Base-by-base conservation (phyloP, 2,113 vertebrate species). In the Zapornia atra region DNA sequence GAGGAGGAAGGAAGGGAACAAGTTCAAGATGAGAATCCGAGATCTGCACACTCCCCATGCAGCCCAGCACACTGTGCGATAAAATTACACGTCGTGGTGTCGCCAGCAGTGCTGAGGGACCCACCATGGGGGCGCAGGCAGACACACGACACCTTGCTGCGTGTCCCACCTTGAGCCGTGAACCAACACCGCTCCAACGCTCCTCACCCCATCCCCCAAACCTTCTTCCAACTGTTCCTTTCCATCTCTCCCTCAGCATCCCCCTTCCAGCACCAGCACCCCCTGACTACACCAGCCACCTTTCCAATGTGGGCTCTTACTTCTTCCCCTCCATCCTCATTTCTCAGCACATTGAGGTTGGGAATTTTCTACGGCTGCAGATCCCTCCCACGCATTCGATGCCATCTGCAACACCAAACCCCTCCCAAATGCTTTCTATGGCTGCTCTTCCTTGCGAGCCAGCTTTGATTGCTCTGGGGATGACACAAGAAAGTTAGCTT, bases 1-100 rank as follows among this genome's bases (percentile, higher is more conserved):
- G 85, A 93, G 95, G 85, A 94, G 71, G 82, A 89, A 91, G 73
- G 73, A 91, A 78, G 20, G 73, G 82, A 94, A 95, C 61, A 50
- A 89, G 70, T 78, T 91, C 61, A 87, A 68, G 78, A 65, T 28
- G 28, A 69, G 73, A 44, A 78, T 46, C 73, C 6, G 12, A 68
- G 75, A 79, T 21, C 40, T 2, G 78, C 51, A 54, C 85, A 40
- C 19, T 59, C 81, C 75, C 51, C 1, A 21, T 25, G 2, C 40
- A 82, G 69, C 70, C 51, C 66, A 48, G 61, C 13, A 2, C 54
- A 1, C 20, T 2, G 4, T 1, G 1, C 1, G 60, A 80, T 60
- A 85, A 82, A 94, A 95, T 81, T 59, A 80, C n/a, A 2, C 12
- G 0, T 36, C 33, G 29, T 2, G 1, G 33, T 18, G 65, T 38